Conservation (phyloP, 2,113 vertebrate genomes). For the Colius striatus region DNA sequence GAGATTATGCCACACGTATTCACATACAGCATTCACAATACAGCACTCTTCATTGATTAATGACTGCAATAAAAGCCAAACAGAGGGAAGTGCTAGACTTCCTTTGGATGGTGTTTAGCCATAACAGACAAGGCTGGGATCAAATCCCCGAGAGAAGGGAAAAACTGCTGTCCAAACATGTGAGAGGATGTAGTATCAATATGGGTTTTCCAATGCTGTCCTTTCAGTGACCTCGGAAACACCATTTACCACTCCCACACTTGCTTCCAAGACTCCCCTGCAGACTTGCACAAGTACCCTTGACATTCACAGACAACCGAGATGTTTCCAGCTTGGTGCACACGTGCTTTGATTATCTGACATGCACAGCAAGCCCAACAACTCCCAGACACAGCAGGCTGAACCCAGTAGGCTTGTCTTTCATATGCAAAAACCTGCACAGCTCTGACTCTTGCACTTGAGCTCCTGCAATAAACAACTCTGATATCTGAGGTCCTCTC, state of each 20-base stretch:
- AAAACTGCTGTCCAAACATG: background rate
- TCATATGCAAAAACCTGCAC: rapidly evolving
- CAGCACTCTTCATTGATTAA: background rate
- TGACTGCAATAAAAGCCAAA: constrained; percentile 3
- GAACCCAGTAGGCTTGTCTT: background rate
- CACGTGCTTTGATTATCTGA: rapidly evolving
- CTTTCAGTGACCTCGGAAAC: background rate
- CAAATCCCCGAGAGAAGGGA: background rate
- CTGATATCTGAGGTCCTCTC: background rate
- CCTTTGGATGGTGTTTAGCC: background rate
- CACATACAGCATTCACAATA: rapidly evolving
- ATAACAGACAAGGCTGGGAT: background rate
- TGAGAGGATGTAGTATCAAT: background rate
- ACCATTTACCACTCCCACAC: rapidly evolving
- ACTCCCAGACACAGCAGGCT: background rate
- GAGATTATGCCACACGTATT: background rate
- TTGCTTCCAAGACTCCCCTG: background rate
- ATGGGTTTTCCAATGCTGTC: background rate
- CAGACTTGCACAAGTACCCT: background rate
- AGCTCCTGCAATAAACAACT: background rate
- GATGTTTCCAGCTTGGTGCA: background rate
- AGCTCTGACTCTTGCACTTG: background rate
- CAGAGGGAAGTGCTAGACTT: constrained; percentile 16
- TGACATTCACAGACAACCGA: background rate
- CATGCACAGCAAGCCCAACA: background rate